Evolutionary conservation across 2,113 vertebrate genomes (phyloP).

Genomic region (Rhombomys opimus): DNA sequence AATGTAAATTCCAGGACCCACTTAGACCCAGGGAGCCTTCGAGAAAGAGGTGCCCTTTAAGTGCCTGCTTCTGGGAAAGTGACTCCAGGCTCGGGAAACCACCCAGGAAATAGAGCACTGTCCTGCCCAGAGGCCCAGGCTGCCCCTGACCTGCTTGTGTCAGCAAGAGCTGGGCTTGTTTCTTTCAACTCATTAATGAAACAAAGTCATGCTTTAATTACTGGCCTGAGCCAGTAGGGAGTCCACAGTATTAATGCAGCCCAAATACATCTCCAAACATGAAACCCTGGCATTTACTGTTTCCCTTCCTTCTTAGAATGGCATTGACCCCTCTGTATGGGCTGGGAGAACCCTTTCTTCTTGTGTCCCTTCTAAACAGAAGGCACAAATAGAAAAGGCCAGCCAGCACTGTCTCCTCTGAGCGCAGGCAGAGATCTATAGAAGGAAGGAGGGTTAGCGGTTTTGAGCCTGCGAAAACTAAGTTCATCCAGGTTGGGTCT

Average conservation of each 20-base stretch:
- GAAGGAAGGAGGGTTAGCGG: neutral
- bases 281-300: fast-evolving
- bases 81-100: neutral
- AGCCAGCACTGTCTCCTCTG: neutral
- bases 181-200: constrained; percentile 39
- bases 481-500: neutral
- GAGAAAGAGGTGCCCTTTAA: neutral
- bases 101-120: neutral
- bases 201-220: constrained; percentile 43
- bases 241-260: neutral
- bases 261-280: neutral
- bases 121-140: neutral
- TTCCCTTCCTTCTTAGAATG: neutral
- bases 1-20: neutral
- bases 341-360: neutral
- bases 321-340: neutral
- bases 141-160: constrained; percentile 20
- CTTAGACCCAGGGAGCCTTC: neutral
- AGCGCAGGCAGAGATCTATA: neutral
- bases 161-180: constrained; percentile 19
- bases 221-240: constrained; percentile 21
- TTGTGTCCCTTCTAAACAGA: neutral
- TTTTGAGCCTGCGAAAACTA: neutral
- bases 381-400: neutral
- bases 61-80: constrained; percentile 20